Evolutionary conservation across 2,888 invertebrate genomes (phyloP), one percentile per base, ranked within the genome.

Genomic region (Caenorhabditis macrosperma): DNA sequence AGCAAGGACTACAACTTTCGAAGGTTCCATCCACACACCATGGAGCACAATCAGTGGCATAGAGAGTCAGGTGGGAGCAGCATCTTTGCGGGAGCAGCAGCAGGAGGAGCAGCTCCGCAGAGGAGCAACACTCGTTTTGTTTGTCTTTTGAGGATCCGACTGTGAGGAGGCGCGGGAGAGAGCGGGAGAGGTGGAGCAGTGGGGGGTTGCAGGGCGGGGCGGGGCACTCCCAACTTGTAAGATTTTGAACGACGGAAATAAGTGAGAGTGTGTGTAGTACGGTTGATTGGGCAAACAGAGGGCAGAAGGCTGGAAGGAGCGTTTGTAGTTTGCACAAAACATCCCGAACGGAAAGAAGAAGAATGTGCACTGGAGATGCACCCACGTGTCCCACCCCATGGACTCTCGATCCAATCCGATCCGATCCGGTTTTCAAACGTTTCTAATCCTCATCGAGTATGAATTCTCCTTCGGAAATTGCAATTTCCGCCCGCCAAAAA

Each of bases 131-230:
- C 71, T 63, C 28, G 59, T 50, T 63, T 74, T 74, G 64, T 74
- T 74, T 74, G 74, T 74, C 64, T 74, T 74, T 64, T 74, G 74
- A 72, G 63, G 72, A 57, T 72, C 24, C 46, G 64, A 61, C 59
- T 55, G 44, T 54, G 61, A 5, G 59, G 64, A 57, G 20, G 28
- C 24, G 33, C 38, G 57, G 52, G 50, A 22, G 17, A 30, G 50
- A 50, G 50, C 50, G 50, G 52, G 50, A 64, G 55, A 72, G 61
- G 54, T 54, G 61, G 57, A 22, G 44, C 26, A 50, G 30, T 41
- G n/a, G 35, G 54, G 28, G 71, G 61, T 22, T 54, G 61, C 61
- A 57, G 48, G 63, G 63, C 72, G 63, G 72, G 38, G 72, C 72
- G 63, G 72, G 38, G 72, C 72, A 63, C 54, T 30, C 33, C 63